A percentile compares a stretch with the other conserved stretches of the same genome.
Conservation (phyloP, 2,888 invertebrate genomes). For the Tribolium freemani region DNA sequence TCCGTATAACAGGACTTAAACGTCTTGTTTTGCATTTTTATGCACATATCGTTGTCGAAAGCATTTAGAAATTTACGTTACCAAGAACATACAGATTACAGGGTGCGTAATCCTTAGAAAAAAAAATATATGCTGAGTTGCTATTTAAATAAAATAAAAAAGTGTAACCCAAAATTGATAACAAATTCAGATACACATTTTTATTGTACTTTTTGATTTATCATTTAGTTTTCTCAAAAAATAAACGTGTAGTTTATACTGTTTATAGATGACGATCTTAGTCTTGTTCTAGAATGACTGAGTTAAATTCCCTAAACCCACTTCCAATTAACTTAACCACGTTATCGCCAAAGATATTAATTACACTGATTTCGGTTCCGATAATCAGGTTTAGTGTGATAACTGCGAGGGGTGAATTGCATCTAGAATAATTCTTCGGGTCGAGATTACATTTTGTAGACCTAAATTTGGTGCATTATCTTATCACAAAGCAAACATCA, state of each 20-base stretch:
- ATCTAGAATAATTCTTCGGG: neutral
- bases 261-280: neutral
- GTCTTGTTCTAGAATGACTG: neutral
- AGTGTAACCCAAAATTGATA: too few species aligned
- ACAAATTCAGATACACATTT: too few species aligned
- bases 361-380: neutral
- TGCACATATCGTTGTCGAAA: neutral
- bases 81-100: too few species aligned
- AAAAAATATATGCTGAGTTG: too few species aligned
- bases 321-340: conserved; percentile 6
- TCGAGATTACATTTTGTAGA: neutral
- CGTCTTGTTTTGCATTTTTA: neutral
- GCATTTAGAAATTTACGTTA: neutral
- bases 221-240: too few species aligned
- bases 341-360: neutral
- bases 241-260: too few species aligned
- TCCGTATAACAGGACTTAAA: conserved; percentile 6
- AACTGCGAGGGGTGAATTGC: neutral
- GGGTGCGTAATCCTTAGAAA: too few species aligned
- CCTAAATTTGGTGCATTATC: neutral
- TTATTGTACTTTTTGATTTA: too few species aligned
- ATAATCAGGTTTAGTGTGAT: neutral
- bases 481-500: conserved; percentile 21
- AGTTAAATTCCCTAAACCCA: neutral
- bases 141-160: too few species aligned